Base-by-base conservation (phyloP, 1,140 invertebrate species). In the Pogonus chalceus region DNA sequence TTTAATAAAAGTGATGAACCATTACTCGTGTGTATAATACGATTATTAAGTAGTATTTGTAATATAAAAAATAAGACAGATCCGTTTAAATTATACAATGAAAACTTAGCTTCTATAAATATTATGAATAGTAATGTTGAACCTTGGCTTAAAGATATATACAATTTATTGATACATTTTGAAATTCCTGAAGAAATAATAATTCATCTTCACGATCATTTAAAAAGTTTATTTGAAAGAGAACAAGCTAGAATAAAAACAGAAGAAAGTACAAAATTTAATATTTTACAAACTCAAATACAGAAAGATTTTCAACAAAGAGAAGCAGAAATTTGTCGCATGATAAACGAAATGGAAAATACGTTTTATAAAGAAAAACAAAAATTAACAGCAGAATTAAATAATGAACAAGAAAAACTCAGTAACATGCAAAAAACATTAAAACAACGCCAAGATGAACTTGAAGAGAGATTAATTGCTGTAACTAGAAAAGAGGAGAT, bases 361-460 rank as follows among this genome's bases (percentile, higher is more conserved):
- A 50, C 4, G 26, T 9, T 37, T 51, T 39, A 46, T 10, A 31
- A 52, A 49, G 49, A 51, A 56, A 59, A 55, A 43, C 55, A 61
- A 49, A 43, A 54, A 47, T 49, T 51, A 55, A 46, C 21, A 51
- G 48, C 26, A 51, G 35, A 47, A 50, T 56, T 59, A 61, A 58
- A 53, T 53, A 57, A 49, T 14, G 26, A 31, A 14, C 14, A 31
- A 4, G 26, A 49, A 23, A 57, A 49, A 54, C 50, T 56, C 53
- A 56, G 37, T 57, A 58, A 61, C 49, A 57, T 54, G 43, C 20
- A 56, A 54, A 49, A 49, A 39, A 35, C 14, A 9, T 52, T 47
- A 26, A 31, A 54, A 31, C 35, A 24, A 35, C 21, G 14, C 2
- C 50, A 57, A 54, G 3, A 20, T 47, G 35, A 35, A 24, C 12